Base-by-base conservation (phyloP, 2,797 vertebrate species). In the Siniperca obscura region DNA sequence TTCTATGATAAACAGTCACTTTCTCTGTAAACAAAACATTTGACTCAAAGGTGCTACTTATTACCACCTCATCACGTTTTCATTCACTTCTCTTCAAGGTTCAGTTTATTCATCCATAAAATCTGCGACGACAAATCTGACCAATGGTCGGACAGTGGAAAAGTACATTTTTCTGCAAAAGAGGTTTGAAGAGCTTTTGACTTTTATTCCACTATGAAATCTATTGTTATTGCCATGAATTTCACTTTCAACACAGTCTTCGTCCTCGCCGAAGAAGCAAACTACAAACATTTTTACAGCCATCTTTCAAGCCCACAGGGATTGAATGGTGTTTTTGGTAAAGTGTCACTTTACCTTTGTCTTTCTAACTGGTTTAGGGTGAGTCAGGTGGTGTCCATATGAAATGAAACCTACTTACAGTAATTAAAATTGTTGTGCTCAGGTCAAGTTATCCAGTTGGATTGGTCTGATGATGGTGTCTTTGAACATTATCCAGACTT, bases 331-430 rank as follows among this genome's bases (percentile, higher is more conserved):
- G 14, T 55, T 52, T 56, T 30, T 42, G 21, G 17, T 70, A 3
- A 44, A 25, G 19, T n/a, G 1, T 3, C 5, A 38, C 36, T 57
- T 60, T n/a, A 52, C 21, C 38, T 56, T 17, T 22, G n/a, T n/a
- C 61, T 22, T 17, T 27, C 9, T 22, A 0, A 7, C 21, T 52
- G 34, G 3, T 27, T 44, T 0, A n/a, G 2, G 38, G 10, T 38
- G 70, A 80, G 42, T 80, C 88, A 82, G 42, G 5, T 0, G 64
- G 5, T 11, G 38, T 22, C 9, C 46, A 36, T 52, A 55, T 66
- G 44, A 77, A n/a, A 36, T 22, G 0, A 19, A 13, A 64, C 61
- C 19, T 21, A 7, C 3, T 57, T 17, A 27, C 16, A 14, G 52
- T 42, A 9, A 48, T 53, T 42, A 34, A 76, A 65, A 79, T 78